A percentile compares a stretch with the other conserved stretches of the same genome.
Evolutionary conservation across 2,113 vertebrate genomes (phyloP).

Genomic region (Willisornis vidua): DNA sequence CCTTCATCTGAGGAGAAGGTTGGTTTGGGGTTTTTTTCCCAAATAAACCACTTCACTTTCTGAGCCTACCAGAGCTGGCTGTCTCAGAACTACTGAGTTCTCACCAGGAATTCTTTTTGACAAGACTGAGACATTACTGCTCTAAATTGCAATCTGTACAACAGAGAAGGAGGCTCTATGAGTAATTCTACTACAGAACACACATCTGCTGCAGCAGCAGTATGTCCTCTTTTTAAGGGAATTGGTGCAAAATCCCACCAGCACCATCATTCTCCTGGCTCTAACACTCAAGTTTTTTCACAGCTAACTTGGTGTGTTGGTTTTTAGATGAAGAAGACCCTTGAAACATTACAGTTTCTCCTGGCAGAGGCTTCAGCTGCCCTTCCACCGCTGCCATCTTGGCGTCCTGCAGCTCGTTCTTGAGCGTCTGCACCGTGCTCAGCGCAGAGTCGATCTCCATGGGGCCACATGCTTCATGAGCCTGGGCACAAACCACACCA

Average conservation of each 20-base stretch:
- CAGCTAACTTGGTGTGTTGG: slow-evolving; percentile 11
- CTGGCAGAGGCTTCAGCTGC: slow-evolving; percentile 95
- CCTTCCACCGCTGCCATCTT: slow-evolving; percentile 91
- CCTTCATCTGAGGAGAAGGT: not conserved
- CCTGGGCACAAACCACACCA: slow-evolving; percentile 71
- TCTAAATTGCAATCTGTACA: not conserved
- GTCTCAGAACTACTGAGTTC: not conserved
- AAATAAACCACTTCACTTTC: not conserved
- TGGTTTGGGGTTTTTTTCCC: not conserved
- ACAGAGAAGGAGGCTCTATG: not conserved
- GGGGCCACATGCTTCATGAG: slow-evolving; percentile 96
- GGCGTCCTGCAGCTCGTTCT: slow-evolving; percentile 93
- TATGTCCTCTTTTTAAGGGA: not conserved
- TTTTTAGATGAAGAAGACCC: slow-evolving; percentile 46
- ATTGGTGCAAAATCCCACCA: not conserved
- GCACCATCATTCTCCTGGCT: not conserved
- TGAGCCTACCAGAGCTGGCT: not conserved
- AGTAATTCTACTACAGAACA: not conserved
- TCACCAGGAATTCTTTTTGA: not conserved
- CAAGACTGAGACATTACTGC: not conserved
- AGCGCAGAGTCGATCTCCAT: slow-evolving; percentile 97
- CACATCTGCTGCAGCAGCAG: not conserved
- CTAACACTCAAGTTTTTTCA: not conserved
- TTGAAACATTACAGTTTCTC: slow-evolving; percentile 85
- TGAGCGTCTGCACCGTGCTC: slow-evolving; percentile 91